Evolutionary conservation across 2,888 invertebrate genomes (phyloP), one percentile per base, ranked within the genome.

Genomic region (Myopa tessellatipennis): DNA sequence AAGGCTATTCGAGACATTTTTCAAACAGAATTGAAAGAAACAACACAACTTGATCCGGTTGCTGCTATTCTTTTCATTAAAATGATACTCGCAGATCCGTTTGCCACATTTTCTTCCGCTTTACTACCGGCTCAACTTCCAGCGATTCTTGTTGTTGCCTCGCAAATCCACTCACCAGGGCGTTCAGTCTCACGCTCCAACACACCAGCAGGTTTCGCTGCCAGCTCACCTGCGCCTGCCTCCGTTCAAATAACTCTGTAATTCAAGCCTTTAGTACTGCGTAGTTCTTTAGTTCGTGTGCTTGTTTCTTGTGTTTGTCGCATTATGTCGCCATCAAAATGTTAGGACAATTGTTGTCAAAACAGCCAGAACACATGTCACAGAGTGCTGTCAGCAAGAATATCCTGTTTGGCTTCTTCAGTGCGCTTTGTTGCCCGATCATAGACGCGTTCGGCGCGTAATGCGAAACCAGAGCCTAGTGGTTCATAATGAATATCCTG

Each of bases 261-360:
- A 55, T 55, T 55, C 16, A 55, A 55, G 5, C 55, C 55, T 55
- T 55, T 55, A n/a, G 14, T 55, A 12, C 50, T 50, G 50, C 8
- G 50, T 14, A 50, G 50, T 50, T 50, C 14, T 14, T 1, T 50
- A 10, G 12, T 10, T 60, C n/a, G 58, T 58, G 45, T 52, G 52
- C 50, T 69, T 69, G 18, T 50, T 34, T 3, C 26, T 50, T 65
- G 50, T 65, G 10, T 76, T 68, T 67, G 38, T 52, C 50, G 63
- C 60, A 71, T 58, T 65, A 60, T 63, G 50, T 65, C 55, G 45
- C 72, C 69, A 72, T 75, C 81, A 79, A 81, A 83, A 82, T 80
- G 83, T 85, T 84, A 84, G 83, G 85, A 85, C 85, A 85, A 83
- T 82, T 79, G 78, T 82, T 85, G 85, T 85, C 85, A 85, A 85